Conservation (phyloP, 1,140 invertebrate species). For the Charaxes varanes region DNA sequence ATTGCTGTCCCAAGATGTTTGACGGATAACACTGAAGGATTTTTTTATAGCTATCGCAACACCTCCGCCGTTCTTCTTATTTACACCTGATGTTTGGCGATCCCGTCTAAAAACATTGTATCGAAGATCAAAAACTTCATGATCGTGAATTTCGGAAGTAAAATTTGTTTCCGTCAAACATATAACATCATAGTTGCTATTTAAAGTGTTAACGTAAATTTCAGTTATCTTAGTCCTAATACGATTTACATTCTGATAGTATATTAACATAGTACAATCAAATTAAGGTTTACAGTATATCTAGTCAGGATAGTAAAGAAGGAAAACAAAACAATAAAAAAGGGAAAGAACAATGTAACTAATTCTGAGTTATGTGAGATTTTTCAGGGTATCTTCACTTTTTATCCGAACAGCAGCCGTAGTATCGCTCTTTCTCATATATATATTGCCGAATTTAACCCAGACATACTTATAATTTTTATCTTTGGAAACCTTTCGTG, state of each 20-base stretch:
- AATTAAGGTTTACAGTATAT: too few relatives aligned
- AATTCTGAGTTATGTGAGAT: too few relatives aligned
- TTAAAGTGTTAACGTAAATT: constrained; percentile 12
- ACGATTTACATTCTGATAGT: constrained; percentile 18
- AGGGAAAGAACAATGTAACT: too few relatives aligned
- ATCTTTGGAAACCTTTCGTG: constrained; percentile 1
- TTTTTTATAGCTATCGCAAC: too few relatives aligned
- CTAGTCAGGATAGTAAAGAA: too few relatives aligned
- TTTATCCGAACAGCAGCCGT: neutral
- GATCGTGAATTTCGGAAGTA: constrained; percentile 12
- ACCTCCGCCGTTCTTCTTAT: constrained; percentile 13
- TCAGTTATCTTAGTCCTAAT: constrained; percentile 12
- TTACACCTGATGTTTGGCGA: neutral
- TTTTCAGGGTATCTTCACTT: neutral
- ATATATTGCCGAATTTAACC: constrained; percentile 1
- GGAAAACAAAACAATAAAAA: too few relatives aligned
- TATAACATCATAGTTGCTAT: constrained; percentile 18
- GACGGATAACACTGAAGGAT: too few relatives aligned
- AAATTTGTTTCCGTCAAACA: constrained; percentile 21
- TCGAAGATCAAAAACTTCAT: constrained; percentile 14
- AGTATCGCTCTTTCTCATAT: constrained; percentile 1
- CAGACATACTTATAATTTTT: constrained; percentile 1
- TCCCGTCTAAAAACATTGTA: constrained; percentile 14
- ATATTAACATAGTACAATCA: too few relatives aligned
- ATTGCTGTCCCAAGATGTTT: constrained; percentile 3